Evolutionary conservation across 2,113 vertebrate genomes (phyloP).

Genomic region (Chionodraco myersi): DNA sequence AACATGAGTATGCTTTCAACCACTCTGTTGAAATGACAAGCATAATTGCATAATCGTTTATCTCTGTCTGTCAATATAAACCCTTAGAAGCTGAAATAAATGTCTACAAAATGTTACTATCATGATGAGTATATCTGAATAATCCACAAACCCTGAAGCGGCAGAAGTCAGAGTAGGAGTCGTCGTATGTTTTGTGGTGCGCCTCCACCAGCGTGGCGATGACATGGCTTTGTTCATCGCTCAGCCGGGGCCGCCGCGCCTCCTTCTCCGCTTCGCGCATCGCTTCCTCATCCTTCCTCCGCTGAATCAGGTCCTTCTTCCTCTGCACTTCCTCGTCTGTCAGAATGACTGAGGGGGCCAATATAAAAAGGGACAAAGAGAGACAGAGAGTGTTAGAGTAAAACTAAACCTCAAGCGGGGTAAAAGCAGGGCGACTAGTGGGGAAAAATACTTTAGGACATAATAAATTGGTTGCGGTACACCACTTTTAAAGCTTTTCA

Average conservation of each 20-base stretch:
- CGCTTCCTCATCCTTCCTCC: constrained; percentile 96
- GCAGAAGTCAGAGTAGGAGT: constrained; percentile 92
- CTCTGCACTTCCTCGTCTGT: constrained; percentile 97
- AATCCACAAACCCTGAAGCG: constrained; percentile 88
- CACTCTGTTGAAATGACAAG: background rate
- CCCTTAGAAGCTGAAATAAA: background rate
- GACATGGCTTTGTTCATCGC: constrained; percentile 90
- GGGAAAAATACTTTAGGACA: background rate
- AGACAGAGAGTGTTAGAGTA: background rate
- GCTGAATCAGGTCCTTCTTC: constrained; percentile 95
- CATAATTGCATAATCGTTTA: background rate
- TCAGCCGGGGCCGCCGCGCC: constrained; percentile 89
- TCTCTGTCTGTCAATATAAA: background rate
- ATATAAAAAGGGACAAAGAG: constrained; percentile 29
- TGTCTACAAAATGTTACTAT: background rate
- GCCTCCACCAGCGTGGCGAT: constrained; percentile 91
- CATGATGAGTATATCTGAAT: too few relatives aligned
- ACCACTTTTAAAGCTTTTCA: constrained; percentile 13
- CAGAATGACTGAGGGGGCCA: constrained; percentile 89
- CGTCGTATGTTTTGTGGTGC: constrained; percentile 94
- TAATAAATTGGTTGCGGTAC: constrained; percentile 3
- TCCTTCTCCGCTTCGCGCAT: constrained; percentile 90
- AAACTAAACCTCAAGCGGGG: too few relatives aligned
- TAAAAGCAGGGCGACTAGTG: background rate
- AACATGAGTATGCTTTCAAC: too few relatives aligned